Conservation (phyloP, 2,113 vertebrate genomes). For the Noturus placidus region DNA sequence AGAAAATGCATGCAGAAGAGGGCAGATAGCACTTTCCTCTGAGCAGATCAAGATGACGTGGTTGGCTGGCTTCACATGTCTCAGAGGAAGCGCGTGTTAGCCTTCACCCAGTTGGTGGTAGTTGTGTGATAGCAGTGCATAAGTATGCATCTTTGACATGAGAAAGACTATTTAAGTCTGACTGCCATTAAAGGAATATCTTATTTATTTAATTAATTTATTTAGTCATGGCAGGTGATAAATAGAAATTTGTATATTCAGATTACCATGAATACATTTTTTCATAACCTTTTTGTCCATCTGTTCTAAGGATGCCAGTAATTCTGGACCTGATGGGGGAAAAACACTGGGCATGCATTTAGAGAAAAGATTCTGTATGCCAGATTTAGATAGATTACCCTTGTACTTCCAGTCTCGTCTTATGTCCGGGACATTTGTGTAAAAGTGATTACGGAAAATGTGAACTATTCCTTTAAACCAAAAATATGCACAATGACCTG, state of each 20-base stretch:
- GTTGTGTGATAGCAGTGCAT: too few species aligned
- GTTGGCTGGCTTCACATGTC: too few species aligned
- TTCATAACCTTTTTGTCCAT: not conserved
- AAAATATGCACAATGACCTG: not conserved
- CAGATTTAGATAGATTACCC: not conserved
- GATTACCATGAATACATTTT: not conserved
- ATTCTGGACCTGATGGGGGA: not conserved
- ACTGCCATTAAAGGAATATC: not conserved
- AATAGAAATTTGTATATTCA: not conserved
- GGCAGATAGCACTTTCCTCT: not conserved
- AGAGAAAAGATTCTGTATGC: not conserved
- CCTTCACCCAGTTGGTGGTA: too few species aligned
- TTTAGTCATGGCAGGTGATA: not conserved
- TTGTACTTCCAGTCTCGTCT: not conserved
- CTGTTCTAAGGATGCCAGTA: not conserved
- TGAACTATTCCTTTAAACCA: not conserved
- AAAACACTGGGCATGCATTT: not conserved
- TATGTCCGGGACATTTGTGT: not conserved
- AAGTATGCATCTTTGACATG: not conserved
- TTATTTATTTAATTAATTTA: too few species aligned
- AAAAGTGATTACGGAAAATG: not conserved
- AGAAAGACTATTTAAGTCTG: not conserved
- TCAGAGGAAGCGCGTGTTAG: too few species aligned
- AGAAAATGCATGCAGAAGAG: not conserved
- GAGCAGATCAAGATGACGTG: too few species aligned